phyloP scores from a whole-genome alignment of 2,888 invertebrate genomes.

The Drosophila helvetica region DNA sequence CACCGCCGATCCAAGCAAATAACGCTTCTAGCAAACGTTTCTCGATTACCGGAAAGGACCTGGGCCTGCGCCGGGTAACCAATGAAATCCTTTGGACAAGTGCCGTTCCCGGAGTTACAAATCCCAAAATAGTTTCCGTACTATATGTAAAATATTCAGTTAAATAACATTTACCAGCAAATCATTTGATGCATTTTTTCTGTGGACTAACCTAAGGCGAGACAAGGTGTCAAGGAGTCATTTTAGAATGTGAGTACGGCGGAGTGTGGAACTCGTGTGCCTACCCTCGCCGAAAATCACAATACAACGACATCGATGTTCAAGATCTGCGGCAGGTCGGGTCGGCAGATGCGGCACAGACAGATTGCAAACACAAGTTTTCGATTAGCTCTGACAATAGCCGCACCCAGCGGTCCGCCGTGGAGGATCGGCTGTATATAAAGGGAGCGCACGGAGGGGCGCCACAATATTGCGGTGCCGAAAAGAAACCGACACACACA shows the following conservation, averaged over 20 bases:
- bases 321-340: conserved; percentile 6
- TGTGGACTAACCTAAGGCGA: no score
- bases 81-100: not conserved
- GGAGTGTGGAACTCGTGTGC: not conserved
- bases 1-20: no score
- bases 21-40: not conserved
- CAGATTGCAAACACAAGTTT: conserved; percentile 42
- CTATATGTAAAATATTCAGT: not conserved
- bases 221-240: no score
- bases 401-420: conserved; percentile 26
- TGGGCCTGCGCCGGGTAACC: not conserved
- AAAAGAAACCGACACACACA: not conserved
- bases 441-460: conserved; percentile 1
- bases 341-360: not conserved
- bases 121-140: not conserved
- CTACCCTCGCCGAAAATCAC: not conserved
- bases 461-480: conserved; percentile 14
- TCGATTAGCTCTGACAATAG: conserved; percentile 29
- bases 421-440: conserved; percentile 27
- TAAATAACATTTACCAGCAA: conserved; percentile 20
- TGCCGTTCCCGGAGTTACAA: no score
- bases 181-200: not conserved
- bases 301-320: conserved; percentile 5
- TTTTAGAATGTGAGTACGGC: no score
- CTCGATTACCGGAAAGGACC: not conserved